Evolutionary conservation across 2,888 invertebrate genomes (phyloP).

Genomic region (Listrodromus nycthemerus): DNA sequence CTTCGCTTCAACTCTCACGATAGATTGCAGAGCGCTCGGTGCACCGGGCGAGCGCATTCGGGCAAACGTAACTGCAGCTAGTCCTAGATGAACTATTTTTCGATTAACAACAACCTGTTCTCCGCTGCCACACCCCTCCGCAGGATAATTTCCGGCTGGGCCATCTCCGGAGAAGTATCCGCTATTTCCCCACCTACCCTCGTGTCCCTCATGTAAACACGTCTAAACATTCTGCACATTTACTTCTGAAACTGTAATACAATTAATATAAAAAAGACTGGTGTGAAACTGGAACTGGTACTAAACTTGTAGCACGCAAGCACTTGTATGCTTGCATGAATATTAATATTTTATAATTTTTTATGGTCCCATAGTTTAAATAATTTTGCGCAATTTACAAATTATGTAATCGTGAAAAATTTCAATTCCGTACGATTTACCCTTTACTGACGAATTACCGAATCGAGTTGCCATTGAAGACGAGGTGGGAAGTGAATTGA

Average conservation of each 20-base stretch:
- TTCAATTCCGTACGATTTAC: background rate
- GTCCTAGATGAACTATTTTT: conserved; percentile 67
- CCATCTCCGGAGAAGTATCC: conserved; percentile 37
- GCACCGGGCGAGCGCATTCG: conserved; percentile 30
- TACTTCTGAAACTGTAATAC: too few species aligned
- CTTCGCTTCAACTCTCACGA: conserved; percentile 47
- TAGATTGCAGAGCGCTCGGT: conserved; percentile 33
- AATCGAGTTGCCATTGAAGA: background rate
- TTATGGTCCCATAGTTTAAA: too few species aligned
- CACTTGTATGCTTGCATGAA: background rate
- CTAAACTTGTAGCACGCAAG: too few species aligned
- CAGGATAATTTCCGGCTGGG: conserved; percentile 57
- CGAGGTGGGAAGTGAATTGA: conserved; percentile 9
- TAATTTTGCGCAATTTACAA: background rate
- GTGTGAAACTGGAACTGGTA: too few species aligned
- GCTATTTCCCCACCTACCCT: conserved; percentile 19
- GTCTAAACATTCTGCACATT: conserved; percentile 24
- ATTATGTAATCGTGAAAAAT: background rate
- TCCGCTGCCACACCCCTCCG: conserved; percentile 7
- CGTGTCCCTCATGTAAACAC: conserved; percentile 15
- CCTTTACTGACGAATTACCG: background rate
- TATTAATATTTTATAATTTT: background rate
- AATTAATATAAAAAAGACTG: too few species aligned
- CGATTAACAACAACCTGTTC: conserved; percentile 66
- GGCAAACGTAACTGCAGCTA: conserved; percentile 43